Conservation (phyloP, 2,888 invertebrate species). For the Papilio elwesi region DNA sequence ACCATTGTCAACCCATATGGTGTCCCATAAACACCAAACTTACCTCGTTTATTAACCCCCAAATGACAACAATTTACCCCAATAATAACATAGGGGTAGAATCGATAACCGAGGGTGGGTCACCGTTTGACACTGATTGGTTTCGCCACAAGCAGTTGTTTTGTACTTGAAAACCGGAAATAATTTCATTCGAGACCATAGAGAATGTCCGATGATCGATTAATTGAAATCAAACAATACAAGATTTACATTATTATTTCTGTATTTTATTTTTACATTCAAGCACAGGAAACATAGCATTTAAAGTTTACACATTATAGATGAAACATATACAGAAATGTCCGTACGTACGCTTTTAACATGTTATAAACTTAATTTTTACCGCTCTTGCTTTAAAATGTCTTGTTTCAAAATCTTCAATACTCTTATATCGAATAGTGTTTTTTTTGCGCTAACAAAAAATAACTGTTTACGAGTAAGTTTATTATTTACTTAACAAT, state of each 20-base stretch:
- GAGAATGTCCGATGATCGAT: slow-evolving; percentile 28
- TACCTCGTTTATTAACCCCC: slow-evolving; percentile 40
- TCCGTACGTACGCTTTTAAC: background rate
- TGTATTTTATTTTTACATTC: slow-evolving; percentile 7
- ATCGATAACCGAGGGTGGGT: slow-evolving; percentile 42
- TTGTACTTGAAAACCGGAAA: slow-evolving; percentile 38
- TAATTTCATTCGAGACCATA: slow-evolving; percentile 30
- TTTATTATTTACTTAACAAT: no score
- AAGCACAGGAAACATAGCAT: background rate
- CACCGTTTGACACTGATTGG: slow-evolving; percentile 54
- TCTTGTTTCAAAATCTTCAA: no score
- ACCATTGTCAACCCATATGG: background rate
- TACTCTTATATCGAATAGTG: no score
- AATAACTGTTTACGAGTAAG: no score
- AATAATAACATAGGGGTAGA: slow-evolving; percentile 44
- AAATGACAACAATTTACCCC: slow-evolving; percentile 41
- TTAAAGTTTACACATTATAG: background rate
- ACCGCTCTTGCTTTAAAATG: background rate
- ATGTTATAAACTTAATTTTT: background rate
- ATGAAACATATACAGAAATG: slow-evolving; percentile 4
- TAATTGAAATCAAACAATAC: slow-evolving; percentile 29
- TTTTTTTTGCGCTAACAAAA: no score
- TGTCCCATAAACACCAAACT: slow-evolving; percentile 16
- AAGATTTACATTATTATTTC: background rate
- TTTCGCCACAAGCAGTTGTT: slow-evolving; percentile 34